These are phyloP conservation scores for Phylloscopus trochilus DNA, from an alignment of 2,113 vertebrate species.

Conservation along the genomic window DNA sequence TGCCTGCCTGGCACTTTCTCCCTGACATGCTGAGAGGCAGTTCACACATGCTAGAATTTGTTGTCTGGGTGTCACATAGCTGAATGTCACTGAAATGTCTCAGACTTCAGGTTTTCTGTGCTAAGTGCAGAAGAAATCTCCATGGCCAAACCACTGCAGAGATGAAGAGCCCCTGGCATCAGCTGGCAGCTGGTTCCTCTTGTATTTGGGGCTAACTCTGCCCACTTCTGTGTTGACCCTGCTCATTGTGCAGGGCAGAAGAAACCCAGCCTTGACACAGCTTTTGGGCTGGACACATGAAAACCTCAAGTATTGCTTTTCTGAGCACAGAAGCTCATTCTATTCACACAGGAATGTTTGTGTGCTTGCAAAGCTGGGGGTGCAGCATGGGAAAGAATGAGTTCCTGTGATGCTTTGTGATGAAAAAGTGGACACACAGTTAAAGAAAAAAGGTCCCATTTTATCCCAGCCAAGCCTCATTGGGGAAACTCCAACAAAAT, in stretches of 20 bases:
- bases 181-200: background rate
- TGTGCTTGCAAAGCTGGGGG: background rate
- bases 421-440: background rate
- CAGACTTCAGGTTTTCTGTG: background rate
- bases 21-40: background rate
- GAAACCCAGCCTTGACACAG: background rate
- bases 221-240: background rate
- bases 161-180: rapidly evolving
- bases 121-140: background rate
- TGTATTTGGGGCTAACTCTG: background rate
- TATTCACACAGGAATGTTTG: background rate
- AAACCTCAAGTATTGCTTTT: background rate
- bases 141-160: background rate
- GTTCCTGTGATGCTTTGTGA: conserved; percentile 15
- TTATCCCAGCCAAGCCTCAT: conserved; percentile 4
- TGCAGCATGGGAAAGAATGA: background rate
- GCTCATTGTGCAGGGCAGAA: background rate
- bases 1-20: background rate
- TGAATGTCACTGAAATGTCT: background rate
- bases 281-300: background rate
- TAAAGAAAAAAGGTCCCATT: conserved; percentile 11
- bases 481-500: conserved; percentile 49
- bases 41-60: background rate
- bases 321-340: background rate
- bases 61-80: background rate